A percentile compares a stretch with the other conserved stretches of the same genome.
These are phyloP conservation scores for Lutra lutra DNA, from an alignment of 2,797 vertebrate species.

Conservation along the genomic window DNA sequence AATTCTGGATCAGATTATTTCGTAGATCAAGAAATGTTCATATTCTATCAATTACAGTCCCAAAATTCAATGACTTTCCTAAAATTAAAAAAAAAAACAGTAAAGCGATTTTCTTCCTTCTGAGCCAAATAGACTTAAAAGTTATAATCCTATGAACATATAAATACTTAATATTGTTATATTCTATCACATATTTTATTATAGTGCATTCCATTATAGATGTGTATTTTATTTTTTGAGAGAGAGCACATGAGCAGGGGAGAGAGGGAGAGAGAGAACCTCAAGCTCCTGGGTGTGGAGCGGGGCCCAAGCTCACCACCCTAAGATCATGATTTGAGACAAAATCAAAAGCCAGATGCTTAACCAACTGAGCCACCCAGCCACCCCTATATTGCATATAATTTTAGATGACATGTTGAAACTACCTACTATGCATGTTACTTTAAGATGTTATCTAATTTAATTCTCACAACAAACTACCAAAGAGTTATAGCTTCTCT, in stretches of 20 bases:
- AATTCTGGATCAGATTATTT: not conserved
- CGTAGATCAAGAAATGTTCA: not conserved
- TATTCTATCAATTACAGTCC: not conserved
- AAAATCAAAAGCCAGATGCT: no score
- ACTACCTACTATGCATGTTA: not conserved
- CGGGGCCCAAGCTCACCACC: no score
- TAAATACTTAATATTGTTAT: not conserved
- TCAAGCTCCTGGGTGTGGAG: no score
- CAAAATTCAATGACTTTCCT: not conserved
- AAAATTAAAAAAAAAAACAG: not conserved
- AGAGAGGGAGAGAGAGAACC: no score
- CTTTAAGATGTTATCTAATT: not conserved
- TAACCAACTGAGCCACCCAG: no score
- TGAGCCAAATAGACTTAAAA: not conserved
- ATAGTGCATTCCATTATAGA: not conserved
- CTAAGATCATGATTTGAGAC: no score
- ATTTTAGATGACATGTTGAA: conserved; percentile 27
- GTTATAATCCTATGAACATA: not conserved
- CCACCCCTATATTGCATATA: not conserved
- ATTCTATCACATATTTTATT: not conserved
- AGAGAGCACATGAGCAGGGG: no score
- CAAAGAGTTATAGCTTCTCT: not conserved
- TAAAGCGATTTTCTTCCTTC: not conserved
- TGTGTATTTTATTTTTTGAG: no score
- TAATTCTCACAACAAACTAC: not conserved